Base-by-base conservation (phyloP, 2,888 invertebrate species). In the Pedicia rivosa region DNA sequence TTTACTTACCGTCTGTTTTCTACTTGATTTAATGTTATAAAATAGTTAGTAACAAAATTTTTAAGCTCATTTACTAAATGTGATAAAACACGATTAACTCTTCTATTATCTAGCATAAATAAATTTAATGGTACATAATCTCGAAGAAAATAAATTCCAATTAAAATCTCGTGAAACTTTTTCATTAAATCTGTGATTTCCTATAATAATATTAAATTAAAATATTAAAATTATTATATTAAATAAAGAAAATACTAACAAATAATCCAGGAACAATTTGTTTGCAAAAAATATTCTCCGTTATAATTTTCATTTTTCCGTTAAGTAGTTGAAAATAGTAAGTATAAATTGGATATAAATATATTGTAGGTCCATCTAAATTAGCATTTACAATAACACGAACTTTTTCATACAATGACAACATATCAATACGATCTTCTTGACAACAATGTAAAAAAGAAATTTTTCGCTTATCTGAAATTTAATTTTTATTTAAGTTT, bases 81-180 rank as follows among this genome's bases (percentile, higher is more conserved):
- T 28, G 48, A 50, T 36, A 62, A 45, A 31, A 57, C 52, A 38
- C 48, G 47, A 46, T 62, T 62, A 39, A 59, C 55, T 47, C 57
- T 59, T 7, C 59, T 57, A 50, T 66, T 67, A 52, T 83, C 78
- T 44, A 84, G 63, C 65, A 80, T 78, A 46, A 91, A 66, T 66
- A 92, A 71, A 63, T 87, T 90, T 39, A 91, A 63, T 0, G 87
- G 83, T 29, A 90, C 76, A 49, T 79, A 72, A 40, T 78, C 69
- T 24, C 82, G 69, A 48, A 88, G 69, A 54, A 75, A 66, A 44
- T 72, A 67, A 40, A 88, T 72, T 60, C 84, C 80, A 48, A 74
- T 70, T 44, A 76, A 73, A 25, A 86, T 59, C 3, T 56, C 62
- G 48, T 79, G 77, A 53, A 82, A 82, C 50, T 64, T 66, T 47